Evolutionary conservation across 37 sponge, comb jelly and placozoan species (phyloP), one percentile per base, ranked within the genome.

Genomic region (Axinella damicornis): DNA sequence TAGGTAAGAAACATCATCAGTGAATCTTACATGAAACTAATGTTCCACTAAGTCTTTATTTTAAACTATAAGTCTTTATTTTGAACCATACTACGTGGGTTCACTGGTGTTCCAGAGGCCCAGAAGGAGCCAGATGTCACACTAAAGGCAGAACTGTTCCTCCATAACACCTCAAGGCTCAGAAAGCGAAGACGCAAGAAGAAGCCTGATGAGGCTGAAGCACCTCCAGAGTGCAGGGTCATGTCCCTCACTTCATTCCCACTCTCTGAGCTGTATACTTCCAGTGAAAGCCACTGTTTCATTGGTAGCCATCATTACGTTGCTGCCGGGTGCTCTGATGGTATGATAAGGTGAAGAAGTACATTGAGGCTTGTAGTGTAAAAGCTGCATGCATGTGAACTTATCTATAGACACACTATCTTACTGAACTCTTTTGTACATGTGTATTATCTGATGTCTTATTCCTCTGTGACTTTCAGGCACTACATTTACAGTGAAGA

Each of bases 271-370:
- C 36, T 64, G 63, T 52, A 57, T 59, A 14, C 30, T 36, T 18
- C 69, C 12, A 52, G 31, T 22, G 5, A 16, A n/a, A 21, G 59
- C 17, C 12, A 67, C 54, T 35, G 14, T 17, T 18, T 32, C n/a
- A 54, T 63, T 25, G 0, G 22, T 27, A 32, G 58, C 27, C 37
- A 33, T 19, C 81, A 81, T 69, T 92, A 84, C 39, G 73, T 93
- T 13, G 77, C 73, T 35, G 93, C 83, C 36, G 93, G 80, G 9
- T 93, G 93, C 65, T 93, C 93, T 31, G 93, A 93, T 85, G 77
- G 78, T 5, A 54, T 85, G 19, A 67, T 93, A 24, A 88, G 93
- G 93, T 93, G 20, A 20, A 16, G 17, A 13, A n/a, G 37, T 66
- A 21, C 46, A 12, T 46, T 46, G 46, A n/a, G n/a, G n/a, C n/a